These are phyloP conservation scores for Lacerta viridis DNA, from an alignment of 2,797 vertebrate species.

Conservation along the genomic window DNA sequence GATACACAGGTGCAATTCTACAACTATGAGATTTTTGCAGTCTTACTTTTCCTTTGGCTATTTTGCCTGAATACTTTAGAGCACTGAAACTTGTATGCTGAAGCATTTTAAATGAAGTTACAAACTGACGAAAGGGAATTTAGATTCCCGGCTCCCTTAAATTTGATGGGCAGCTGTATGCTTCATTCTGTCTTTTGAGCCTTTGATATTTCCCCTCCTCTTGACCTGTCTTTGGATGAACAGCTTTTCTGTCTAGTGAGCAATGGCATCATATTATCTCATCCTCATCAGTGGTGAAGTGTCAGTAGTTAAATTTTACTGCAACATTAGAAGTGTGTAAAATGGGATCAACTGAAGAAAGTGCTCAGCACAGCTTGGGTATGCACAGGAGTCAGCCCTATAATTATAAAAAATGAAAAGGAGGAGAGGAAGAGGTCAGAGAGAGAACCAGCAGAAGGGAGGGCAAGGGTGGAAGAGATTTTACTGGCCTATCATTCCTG, in stretches of 20 bases:
- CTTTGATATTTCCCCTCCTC: constrained; percentile 2
- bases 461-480: background rate
- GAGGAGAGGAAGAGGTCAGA: constrained; percentile 20
- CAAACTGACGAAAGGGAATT: background rate
- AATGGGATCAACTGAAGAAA: background rate
- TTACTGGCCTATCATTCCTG: constrained; percentile 17
- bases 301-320: constrained; percentile 6
- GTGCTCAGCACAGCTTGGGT: background rate
- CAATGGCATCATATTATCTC: constrained; percentile 2
- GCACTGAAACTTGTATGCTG: background rate
- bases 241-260: constrained; percentile 17
- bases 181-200: background rate
- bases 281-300: background rate
- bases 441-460: background rate
- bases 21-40: background rate
- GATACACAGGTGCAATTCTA: background rate
- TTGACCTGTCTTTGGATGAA: constrained; percentile 2
- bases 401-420: background rate
- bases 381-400: background rate
- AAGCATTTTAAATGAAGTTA: background rate
- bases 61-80: background rate
- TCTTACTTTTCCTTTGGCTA: background rate
- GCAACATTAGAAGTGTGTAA: background rate
- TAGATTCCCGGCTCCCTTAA: background rate
- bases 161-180: constrained; percentile 12